Conservation (phyloP, 1,140 invertebrate species). For the Drosophila ambigua region DNA sequence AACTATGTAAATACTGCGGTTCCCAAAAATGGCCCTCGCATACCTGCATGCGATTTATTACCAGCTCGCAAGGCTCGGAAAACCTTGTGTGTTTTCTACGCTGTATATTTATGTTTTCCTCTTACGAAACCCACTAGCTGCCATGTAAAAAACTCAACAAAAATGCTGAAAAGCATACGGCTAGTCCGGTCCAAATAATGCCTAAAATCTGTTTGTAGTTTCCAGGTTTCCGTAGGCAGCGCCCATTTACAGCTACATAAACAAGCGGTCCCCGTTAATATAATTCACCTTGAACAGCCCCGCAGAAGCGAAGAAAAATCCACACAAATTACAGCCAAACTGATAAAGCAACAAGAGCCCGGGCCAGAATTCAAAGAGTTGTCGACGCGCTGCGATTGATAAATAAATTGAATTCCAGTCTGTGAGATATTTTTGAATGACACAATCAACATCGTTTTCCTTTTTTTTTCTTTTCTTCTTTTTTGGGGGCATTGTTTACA, state of each 20-base stretch:
- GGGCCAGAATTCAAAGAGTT: conserved; percentile 38
- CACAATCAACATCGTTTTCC: conserved; percentile 34
- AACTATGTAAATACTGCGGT: conserved; percentile 27
- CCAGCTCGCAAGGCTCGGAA: conserved; percentile 4
- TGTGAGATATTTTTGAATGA: conserved; percentile 42
- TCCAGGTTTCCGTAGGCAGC: conserved; percentile 30
- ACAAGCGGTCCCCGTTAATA: conserved; percentile 53
- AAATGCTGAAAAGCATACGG: conserved; percentile 19
- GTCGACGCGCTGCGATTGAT: conserved; percentile 44
- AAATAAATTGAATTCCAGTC: conserved; percentile 67
- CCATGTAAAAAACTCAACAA: conserved; percentile 26
- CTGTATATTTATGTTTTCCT: conserved; percentile 37
- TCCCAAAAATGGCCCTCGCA: not conserved
- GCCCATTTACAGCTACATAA: conserved; percentile 51
- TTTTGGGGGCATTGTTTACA: conserved; percentile 38
- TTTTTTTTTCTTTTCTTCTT: not conserved
- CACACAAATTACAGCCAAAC: conserved; percentile 48
- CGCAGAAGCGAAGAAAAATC: conserved; percentile 20
- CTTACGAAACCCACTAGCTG: conserved; percentile 36
- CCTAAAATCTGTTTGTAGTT: conserved; percentile 29
- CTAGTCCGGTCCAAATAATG: not conserved
- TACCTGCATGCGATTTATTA: not conserved
- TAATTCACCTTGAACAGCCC: conserved; percentile 65
- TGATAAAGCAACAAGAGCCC: conserved; percentile 31
- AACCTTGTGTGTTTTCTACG: conserved; percentile 29